Conservation (phyloP, 2,888 invertebrate species). For the Trichogramma evanescens region DNA sequence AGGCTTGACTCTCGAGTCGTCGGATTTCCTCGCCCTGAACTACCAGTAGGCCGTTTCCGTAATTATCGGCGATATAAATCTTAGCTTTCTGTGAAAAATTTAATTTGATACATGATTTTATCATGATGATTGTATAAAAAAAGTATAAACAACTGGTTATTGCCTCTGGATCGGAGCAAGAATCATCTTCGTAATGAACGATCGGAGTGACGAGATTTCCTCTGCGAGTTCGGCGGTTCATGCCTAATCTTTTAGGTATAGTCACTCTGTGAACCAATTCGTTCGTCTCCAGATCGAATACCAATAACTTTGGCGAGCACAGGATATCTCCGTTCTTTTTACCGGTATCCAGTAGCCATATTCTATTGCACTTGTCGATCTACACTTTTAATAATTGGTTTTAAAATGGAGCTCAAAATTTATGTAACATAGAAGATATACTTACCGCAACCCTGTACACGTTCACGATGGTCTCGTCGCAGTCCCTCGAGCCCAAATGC, state of each 20-base stretch:
- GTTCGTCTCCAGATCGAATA: constrained; percentile 58
- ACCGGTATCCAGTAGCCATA: constrained; percentile 46
- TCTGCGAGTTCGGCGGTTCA: constrained; percentile 10
- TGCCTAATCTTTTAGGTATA: constrained; percentile 24
- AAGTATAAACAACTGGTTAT: background rate
- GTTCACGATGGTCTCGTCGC: constrained; percentile 59
- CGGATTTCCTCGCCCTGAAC: constrained; percentile 8
- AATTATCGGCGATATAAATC: constrained; percentile 19
- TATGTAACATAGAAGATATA: constrained; percentile 21
- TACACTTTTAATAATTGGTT: background rate
- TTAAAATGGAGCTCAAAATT: background rate
- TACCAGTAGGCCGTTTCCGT: constrained; percentile 14
- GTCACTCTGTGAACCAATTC: constrained; percentile 28
- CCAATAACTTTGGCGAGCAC: constrained; percentile 66
- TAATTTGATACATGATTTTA: background rate
- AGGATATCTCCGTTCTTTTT: constrained; percentile 52
- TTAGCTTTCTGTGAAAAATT: background rate
- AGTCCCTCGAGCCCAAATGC: constrained; percentile 54
- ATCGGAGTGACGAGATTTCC: constrained; percentile 31
- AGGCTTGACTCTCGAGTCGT: constrained; percentile 25
- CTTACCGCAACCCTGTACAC: constrained; percentile 65
- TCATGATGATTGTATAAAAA: background rate
- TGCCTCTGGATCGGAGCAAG: background rate
- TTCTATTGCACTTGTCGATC: constrained; percentile 33
- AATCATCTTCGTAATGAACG: constrained; percentile 21